A percentile compares a stretch with the other conserved stretches of the same genome.
These are phyloP conservation scores for Heliornis fulica DNA, from an alignment of 2,113 vertebrate genomes.

Conservation along the genomic window DNA sequence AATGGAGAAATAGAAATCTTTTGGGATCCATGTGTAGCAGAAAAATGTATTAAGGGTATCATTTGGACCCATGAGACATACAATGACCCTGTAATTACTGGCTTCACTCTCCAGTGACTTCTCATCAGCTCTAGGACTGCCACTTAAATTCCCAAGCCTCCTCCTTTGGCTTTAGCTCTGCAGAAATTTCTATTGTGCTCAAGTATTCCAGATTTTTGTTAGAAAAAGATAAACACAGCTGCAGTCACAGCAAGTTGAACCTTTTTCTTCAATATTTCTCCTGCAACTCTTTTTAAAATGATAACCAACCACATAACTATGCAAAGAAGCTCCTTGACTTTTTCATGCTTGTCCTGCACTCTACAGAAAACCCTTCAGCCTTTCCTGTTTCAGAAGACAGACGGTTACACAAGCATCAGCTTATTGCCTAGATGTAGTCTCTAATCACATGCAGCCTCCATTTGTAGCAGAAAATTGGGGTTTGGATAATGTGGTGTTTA, in stretches of 20 bases:
- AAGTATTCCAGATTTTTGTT: not conserved
- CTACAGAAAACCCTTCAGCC: not conserved
- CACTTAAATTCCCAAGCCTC: not conserved
- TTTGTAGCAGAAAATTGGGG: not conserved
- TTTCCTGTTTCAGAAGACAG: not conserved
- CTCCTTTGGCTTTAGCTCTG: not conserved
- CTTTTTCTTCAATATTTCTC: not conserved
- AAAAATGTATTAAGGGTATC: slow-evolving; percentile 32
- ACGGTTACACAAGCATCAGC: not conserved
- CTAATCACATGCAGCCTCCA: not conserved
- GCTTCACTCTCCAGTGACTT: slow-evolving; percentile 54
- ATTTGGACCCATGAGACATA: not conserved
- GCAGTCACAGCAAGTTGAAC: not conserved
- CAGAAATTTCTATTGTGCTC: not conserved
- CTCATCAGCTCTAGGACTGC: not conserved
- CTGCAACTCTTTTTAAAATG: not conserved
- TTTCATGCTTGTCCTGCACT: not conserved
- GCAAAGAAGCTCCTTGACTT: not conserved
- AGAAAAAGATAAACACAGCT: not conserved
- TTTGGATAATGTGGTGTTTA: not conserved
- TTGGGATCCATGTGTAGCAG: not conserved
- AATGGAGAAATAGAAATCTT: slow-evolving; percentile 1
- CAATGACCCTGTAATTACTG: slow-evolving; percentile 39
- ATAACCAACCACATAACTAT: not conserved
- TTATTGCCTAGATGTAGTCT: not conserved